Evolutionary conservation across 2,888 invertebrate genomes (phyloP), one percentile per base, ranked within the genome.

Genomic region (Drosophila yooni): DNA sequence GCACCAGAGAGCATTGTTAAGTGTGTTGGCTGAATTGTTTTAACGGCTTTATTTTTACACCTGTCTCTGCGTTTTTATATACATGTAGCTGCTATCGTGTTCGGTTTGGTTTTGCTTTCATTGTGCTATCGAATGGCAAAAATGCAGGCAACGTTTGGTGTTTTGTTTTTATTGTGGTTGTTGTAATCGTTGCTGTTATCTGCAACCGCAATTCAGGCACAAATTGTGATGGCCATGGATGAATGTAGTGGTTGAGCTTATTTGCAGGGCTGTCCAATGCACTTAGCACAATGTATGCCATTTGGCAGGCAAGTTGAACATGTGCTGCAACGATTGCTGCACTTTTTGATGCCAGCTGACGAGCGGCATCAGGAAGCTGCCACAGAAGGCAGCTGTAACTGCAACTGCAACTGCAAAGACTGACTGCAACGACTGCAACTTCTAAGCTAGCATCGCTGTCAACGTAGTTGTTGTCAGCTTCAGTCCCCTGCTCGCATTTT

Each of bases 131-230:
- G 74, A 74, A 82, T 76, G 76, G 74, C 65, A 59, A 72, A 46
- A 68, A 52, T 70, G 70, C 61, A n/a, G 69, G 54, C 69, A 43
- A 31, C 48, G 33, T 33, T 52, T 21, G 38, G 67, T 68, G 80
- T 21, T 21, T 46, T 46, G 46, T 46, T 7, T 21, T 62, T 58
- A 54, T 34, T 67, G 56, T 57, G 63, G 38, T 29, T 54, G 51
- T 48, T 40, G 46, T 46, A 61, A 61, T 73, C 64, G 71, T 66
- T 82, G 80, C 65, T 77, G 80, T 69, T 81, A 81, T 83, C 80
- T 74, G 83, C 59, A 64, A 81, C 88, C 74, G 61, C 84, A 81
- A 72, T 74, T 74, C 71, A 70, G 73, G 67, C 67, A 68, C 83
- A 78, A 75, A 75, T 80, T 71, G 75, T 68, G 71, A 64, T 69